Evolutionary conservation across 2,888 invertebrate species (phyloP), one percentile per base, ranked within the genome.

Genomic region (Leptinotarsa haldemani): DNA sequence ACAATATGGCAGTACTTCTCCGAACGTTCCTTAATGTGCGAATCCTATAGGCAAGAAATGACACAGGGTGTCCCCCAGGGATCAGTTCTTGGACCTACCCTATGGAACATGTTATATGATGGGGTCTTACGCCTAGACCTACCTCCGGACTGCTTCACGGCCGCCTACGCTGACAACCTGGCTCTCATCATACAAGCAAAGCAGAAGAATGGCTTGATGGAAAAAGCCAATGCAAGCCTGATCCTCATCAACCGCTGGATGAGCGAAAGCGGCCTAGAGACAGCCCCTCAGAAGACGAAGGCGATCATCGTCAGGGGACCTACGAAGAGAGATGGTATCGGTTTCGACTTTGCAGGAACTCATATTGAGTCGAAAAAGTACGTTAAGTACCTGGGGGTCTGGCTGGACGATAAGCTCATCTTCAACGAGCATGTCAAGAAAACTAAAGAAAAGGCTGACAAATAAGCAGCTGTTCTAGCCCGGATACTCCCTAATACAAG

Each of bases 401-500:
- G 65, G 47, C 40, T 75, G 15, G 74, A 71, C 46, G 52, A 67
- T 12, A 20, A 53, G 13, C 3, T 68, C 12, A 68, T 4, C 13
- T 74, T 70, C 40, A 50, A 46, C 15, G 47, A 47, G 64, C 71
- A 74, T 40, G 52, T 63, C 16, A 63, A n/a, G 30, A 67, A 30
- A 65, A 40, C 47, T 0, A 47, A 4, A 15, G 68, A 71, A 13
- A 74, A 69, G 56, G 66, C 47, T 12, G 56, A 63, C n/a, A 40
- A 30, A 30, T 50, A 20, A n/a, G 58, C 66, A 5, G 63, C 25
- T 1, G 48, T 58, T 12, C 22, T 77, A 25, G 47, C 61, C 15
- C 68, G 67, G 53, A 15, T 77, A 13, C 66, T 76, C 56, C 73
- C 72, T 4, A 77, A 71, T 16, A 66, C 65, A 50, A 61, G 69